A percentile compares a stretch with the other conserved stretches of the same genome.
Evolutionary conservation across 2,797 vertebrate genomes (phyloP).

Genomic region (Semaprochilodus insignis): DNA sequence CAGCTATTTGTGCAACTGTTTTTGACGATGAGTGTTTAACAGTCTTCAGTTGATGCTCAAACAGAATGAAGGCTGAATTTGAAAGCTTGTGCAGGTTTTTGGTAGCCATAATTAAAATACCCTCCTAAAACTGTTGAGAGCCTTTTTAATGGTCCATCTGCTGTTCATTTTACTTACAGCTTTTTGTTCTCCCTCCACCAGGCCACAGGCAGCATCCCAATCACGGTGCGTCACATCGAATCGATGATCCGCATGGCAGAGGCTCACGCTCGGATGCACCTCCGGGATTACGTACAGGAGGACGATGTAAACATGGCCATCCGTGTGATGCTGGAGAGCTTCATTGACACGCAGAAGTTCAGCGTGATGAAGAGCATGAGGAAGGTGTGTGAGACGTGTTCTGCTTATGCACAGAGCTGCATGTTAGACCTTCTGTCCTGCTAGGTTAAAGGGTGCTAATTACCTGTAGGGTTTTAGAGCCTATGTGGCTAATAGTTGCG

Average conservation of each 20-base stretch:
- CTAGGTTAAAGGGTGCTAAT: too few relatives aligned
- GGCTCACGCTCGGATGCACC: constrained; percentile 94
- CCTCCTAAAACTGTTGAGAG: too few relatives aligned
- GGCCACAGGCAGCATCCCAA: constrained; percentile 98
- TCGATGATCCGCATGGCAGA: constrained; percentile 99
- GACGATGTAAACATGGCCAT: constrained; percentile 99
- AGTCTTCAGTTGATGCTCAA: too few relatives aligned
- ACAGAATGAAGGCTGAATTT: too few relatives aligned
- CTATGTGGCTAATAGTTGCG: too few relatives aligned
- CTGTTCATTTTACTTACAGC: background rate
- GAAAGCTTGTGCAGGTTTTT: too few relatives aligned
- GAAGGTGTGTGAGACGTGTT: constrained; percentile 83
- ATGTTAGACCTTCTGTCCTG: too few relatives aligned
- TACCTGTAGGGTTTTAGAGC: too few relatives aligned
- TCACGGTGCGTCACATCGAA: constrained; percentile 97
- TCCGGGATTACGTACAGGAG: constrained; percentile 94
- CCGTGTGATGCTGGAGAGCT: constrained; percentile 98
- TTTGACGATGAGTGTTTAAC: too few relatives aligned
- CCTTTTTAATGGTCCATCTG: background rate
- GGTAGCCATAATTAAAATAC: too few relatives aligned
- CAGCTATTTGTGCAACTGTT: too few relatives aligned
- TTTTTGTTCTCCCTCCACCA: constrained; percentile 52
- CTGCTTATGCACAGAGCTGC: background rate
- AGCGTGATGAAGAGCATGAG: constrained; percentile 98
- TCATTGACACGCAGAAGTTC: constrained; percentile 99